Percentiles rank a stretch among this genome's conserved stretches.
Conservation (phyloP, 2,797 vertebrate genomes). For the Sardinella longiceps region DNA sequence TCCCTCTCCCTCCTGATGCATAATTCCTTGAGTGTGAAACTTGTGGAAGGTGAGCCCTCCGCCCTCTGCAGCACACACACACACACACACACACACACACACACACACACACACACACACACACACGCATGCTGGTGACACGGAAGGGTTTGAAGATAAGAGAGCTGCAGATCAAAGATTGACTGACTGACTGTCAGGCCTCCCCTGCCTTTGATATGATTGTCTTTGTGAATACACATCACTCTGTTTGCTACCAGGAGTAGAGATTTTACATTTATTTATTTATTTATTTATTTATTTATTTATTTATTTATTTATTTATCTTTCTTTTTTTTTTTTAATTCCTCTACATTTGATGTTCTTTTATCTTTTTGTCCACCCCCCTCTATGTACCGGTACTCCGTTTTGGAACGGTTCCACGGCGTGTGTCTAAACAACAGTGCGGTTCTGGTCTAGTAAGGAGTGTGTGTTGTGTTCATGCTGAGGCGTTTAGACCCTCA, state of each 20-base stretch:
- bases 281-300: too few relatives aligned
- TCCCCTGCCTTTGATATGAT: not conserved
- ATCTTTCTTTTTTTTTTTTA: not conserved
- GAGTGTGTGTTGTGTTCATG: constrained; percentile 2
- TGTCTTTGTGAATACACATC: not conserved
- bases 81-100: too few relatives aligned
- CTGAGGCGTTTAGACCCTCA: not conserved
- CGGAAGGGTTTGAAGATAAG: not conserved
- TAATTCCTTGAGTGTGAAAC: not conserved
- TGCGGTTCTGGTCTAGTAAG: not conserved
- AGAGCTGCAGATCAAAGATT: not conserved
- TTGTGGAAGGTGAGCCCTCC: not conserved
- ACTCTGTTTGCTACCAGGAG: not conserved
- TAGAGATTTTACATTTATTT: too few relatives aligned
- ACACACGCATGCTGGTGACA: not conserved
- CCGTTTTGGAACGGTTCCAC: not conserved
- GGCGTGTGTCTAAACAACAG: not conserved
- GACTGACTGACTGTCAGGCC: constrained; percentile 15
- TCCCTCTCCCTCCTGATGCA: not conserved
- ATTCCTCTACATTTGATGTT: not conserved
- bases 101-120: too few relatives aligned
- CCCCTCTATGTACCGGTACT: not conserved
- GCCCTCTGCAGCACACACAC: not conserved
- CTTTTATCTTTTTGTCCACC: not conserved
- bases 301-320: too few relatives aligned